These are phyloP conservation scores for Pyrgus malvae DNA, from an alignment of 2,888 invertebrate genomes.

Conservation along the genomic window DNA sequence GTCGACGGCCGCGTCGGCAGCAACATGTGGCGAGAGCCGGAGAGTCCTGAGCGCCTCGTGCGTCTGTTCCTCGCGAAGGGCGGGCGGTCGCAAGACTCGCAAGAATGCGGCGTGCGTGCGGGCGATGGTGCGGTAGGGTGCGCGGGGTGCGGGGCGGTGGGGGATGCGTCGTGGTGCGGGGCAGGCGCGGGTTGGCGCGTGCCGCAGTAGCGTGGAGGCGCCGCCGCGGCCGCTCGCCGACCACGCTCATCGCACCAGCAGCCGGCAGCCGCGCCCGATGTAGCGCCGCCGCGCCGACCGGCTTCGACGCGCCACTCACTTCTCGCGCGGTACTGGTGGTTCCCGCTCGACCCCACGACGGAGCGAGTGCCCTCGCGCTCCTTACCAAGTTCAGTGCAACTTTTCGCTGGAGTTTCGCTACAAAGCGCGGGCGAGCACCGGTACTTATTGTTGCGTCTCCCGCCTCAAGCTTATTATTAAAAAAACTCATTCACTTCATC, in stretches of 20 bases:
- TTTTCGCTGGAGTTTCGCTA: constrained; percentile 42
- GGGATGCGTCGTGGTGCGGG: constrained; percentile 57
- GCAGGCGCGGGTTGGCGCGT: constrained; percentile 63
- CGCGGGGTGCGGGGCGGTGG: constrained; percentile 37
- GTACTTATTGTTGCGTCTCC: constrained; percentile 43
- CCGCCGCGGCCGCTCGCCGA: constrained; percentile 70
- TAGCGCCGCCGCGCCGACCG: constrained; percentile 51
- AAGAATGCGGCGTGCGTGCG: constrained; percentile 79
- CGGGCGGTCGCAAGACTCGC: constrained; percentile 59
- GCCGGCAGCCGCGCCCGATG: constrained; percentile 52
- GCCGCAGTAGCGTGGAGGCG: constrained; percentile 79
- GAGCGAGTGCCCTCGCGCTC: constrained; percentile 37
- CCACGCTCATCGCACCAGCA: constrained; percentile 47
- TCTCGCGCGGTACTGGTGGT: constrained; percentile 47
- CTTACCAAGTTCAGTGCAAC: constrained; percentile 40
- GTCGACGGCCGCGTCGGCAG: constrained; percentile 6
- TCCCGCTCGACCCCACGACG: constrained; percentile 52
- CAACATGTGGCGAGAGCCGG: constrained; percentile 30
- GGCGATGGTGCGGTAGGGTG: constrained; percentile 52
- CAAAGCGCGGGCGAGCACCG: constrained; percentile 42
- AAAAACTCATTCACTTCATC: constrained; percentile 43
- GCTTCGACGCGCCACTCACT: constrained; percentile 47
- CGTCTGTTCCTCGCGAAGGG: constrained; percentile 46
- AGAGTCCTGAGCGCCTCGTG: constrained; percentile 43
- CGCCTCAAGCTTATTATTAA: constrained; percentile 42